These are phyloP conservation scores for Porites cylindrica DNA, from an alignment of 92 coral and sea anemone species.

Conservation along the genomic window DNA sequence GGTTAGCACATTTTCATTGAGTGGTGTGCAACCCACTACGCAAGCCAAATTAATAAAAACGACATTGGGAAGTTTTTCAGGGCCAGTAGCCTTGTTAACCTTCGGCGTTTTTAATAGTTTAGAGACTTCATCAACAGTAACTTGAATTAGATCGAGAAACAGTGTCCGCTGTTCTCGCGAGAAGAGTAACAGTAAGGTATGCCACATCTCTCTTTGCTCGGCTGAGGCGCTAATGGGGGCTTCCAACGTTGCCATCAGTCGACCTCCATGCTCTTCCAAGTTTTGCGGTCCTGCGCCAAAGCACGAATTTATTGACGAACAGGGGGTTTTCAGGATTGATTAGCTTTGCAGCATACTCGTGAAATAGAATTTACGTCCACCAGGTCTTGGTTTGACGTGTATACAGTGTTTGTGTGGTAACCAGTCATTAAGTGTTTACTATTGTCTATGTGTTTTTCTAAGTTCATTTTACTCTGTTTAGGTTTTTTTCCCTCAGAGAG, in stretches of 20 bases:
- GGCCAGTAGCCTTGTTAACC: background rate
- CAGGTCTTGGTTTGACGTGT: too few relatives aligned
- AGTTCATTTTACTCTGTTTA: background rate
- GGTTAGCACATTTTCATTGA: constrained; percentile 14
- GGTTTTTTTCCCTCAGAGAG: constrained; percentile 67
- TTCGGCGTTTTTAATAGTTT: background rate
- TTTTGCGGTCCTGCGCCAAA: too few relatives aligned
- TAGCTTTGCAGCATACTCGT: too few relatives aligned
- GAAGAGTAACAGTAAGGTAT: constrained; percentile 15
- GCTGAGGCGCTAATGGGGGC: too few relatives aligned
- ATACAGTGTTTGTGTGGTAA: too few relatives aligned
- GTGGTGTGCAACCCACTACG: background rate
- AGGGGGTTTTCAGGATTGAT: too few relatives aligned
- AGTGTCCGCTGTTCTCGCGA: background rate
- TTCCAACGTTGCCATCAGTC: too few relatives aligned
- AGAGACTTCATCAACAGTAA: constrained; percentile 1
- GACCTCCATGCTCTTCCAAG: too few relatives aligned
- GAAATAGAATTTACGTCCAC: too few relatives aligned
- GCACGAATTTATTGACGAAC: too few relatives aligned
- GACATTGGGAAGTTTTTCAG: background rate
- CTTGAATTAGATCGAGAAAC: background rate
- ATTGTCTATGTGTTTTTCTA: background rate
- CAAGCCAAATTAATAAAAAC: background rate
- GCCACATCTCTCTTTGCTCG: background rate
- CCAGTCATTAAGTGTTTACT: too few relatives aligned